Percentiles rank a stretch among this genome's conserved stretches.
These are phyloP conservation scores for Asbolus verrucosus DNA, from an alignment of 1,140 invertebrate species.

Conservation along the genomic window DNA sequence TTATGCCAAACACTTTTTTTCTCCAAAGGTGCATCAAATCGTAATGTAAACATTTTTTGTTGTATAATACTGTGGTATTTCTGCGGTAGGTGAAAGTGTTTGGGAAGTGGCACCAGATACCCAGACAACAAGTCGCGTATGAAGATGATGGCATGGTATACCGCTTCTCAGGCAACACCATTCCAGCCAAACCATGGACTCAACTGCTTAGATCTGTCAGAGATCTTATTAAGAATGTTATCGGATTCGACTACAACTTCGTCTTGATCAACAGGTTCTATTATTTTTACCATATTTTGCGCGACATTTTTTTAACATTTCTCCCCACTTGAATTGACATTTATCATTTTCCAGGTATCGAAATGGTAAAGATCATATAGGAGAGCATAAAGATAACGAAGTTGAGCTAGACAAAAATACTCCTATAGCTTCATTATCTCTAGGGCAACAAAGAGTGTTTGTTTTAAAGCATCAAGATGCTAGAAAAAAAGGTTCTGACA, in stretches of 20 bases:
- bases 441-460: slow-evolving; percentile 76
- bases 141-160: slow-evolving; percentile 75
- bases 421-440: slow-evolving; percentile 78
- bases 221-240: slow-evolving; percentile 68
- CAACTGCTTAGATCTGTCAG: slow-evolving; percentile 67
- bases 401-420: slow-evolving; percentile 71
- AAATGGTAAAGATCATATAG: slow-evolving; percentile 78
- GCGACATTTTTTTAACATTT: no score
- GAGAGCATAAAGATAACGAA: slow-evolving; percentile 80
- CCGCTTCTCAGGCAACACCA: slow-evolving; percentile 73
- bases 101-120: slow-evolving; percentile 76
- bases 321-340: not conserved
- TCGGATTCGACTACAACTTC: slow-evolving; percentile 75
- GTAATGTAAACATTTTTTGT: no score
- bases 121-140: slow-evolving; percentile 76
- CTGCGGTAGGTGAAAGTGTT: slow-evolving; percentile 69
- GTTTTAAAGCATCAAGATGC: slow-evolving; percentile 74
- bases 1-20: no score
- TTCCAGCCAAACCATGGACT: slow-evolving; percentile 75
- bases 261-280: slow-evolving; percentile 81
- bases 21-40: no score
- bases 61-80: no score
- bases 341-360: slow-evolving; percentile 68
- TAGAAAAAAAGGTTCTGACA: slow-evolving; percentile 66
- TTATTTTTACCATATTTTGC: no score